A percentile compares a stretch with the other conserved stretches of the same genome.
Evolutionary conservation across 2,888 invertebrate species (phyloP).

Genomic region (Pasiphila rectangulata): DNA sequence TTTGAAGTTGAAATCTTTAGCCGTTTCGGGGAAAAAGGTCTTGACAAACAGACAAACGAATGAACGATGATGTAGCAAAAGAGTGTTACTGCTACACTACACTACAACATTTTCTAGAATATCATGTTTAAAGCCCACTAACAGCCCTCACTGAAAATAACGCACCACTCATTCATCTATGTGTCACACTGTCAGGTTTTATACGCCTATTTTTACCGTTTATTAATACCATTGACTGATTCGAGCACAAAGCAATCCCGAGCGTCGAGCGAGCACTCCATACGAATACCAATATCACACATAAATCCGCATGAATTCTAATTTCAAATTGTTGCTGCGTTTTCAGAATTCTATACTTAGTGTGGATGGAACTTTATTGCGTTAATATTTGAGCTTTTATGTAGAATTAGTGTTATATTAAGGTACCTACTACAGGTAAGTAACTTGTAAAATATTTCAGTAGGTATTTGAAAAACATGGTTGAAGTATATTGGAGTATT

Average conservation of each 20-base stretch:
- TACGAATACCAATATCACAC: slow-evolving; percentile 44
- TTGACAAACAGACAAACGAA: no score
- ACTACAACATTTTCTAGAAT: neutral
- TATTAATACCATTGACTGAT: slow-evolving; percentile 47
- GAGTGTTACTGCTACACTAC: no score
- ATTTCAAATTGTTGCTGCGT: slow-evolving; percentile 36
- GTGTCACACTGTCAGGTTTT: slow-evolving; percentile 30
- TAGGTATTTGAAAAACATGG: neutral
- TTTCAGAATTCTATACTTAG: slow-evolving; percentile 21
- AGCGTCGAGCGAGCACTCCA: slow-evolving; percentile 36
- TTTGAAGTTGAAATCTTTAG: no score
- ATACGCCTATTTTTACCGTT: slow-evolving; percentile 37
- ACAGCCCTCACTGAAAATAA: slow-evolving; percentile 19
- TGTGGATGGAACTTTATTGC: slow-evolving; percentile 23
- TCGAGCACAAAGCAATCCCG: slow-evolving; percentile 40
- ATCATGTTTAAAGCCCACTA: slow-evolving; percentile 7
- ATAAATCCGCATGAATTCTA: slow-evolving; percentile 45
- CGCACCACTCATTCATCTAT: slow-evolving; percentile 28
- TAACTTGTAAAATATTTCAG: no score
- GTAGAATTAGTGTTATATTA: no score
- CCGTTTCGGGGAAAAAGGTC: no score
- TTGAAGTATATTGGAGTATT: no score
- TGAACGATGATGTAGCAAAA: no score
- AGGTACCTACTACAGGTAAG: no score
- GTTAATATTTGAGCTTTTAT: slow-evolving; percentile 14